Base-by-base conservation (phyloP, 2,888 invertebrate genomes). In the Tromatobia lineatoria region DNA sequence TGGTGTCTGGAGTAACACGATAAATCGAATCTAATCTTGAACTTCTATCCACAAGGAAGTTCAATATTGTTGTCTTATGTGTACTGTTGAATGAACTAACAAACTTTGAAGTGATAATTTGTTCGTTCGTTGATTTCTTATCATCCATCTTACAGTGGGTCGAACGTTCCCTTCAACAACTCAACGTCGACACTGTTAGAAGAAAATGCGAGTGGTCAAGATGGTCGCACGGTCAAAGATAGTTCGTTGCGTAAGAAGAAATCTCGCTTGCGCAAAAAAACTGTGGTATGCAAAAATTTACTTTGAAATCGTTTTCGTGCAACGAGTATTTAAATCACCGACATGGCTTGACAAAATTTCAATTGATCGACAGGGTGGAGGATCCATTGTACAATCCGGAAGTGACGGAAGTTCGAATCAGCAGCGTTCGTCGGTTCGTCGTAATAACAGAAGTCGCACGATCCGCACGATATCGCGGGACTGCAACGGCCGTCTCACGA, bases 141-240 rank as follows among this genome's bases (percentile, higher is more conserved):
- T 64, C 38, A 18, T 13, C 13, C 11, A 64, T 13, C 4, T 64
- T 64, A 20, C 88, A 93, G 93, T 80, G 92, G 89, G 77, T 92
- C 93, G 57, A 88, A 90, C 78, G 91, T 89, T 61, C 91, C 91
- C 20, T 93, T 94, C 87, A 92, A 92, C 79, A 93, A 93, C 82
- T 95, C 95, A 8, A 95, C 95, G 66, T 95, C 95, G 18, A 95
- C 95, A 38, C 93, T 95, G 77, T 94, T 95, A 90, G 95, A 94
- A 86, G 94, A 94, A 87, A 91, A 93, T 73, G 90, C 92, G 50
- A 91, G 90, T 75, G 90, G 91, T 59, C 89, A 91, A 29, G 93
- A 94, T 83, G 93, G 92, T 84, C 93, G 92, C 47, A 86, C 90
- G 54, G 93, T 93, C 38, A 93, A 92, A 85, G 93, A 93, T 76